Base-by-base conservation (phyloP, 1,140 invertebrate species). In the Ctenoplectra terminalis region DNA sequence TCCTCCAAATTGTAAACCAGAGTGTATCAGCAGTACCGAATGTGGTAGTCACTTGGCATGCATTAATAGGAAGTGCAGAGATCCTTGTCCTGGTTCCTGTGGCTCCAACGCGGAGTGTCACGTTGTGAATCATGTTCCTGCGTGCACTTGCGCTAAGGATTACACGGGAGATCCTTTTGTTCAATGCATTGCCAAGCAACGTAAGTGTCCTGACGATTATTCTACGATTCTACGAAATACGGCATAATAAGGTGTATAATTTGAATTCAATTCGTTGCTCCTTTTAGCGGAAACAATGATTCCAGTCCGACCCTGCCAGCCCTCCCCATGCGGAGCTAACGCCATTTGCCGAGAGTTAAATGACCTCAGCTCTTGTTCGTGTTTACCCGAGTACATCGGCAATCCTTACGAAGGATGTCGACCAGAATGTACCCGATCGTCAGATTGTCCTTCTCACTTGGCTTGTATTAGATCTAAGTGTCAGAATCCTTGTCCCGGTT, bases 401-500 rank as follows among this genome's bases (percentile, higher is more conserved):
- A 96, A 96, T 90, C 96, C 96, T 61, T 96, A 96, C 84, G 96
- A 96, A 89, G 95, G 95, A 74, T 97, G 97, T 90, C 93, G 96
- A 76, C 96, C 96, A 6, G 96, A 97, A 92, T 97, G 97, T 90
- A 94, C 95, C 2, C 92, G 96, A 15, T 96, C 96, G 87, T 95
- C 95, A 1, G 96, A 98, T 85, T 98, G 97, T 92, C 90, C 96
- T 3, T 95, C 95, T 34, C 95, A 96, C 81, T 95, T 95, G 88
- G 96, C 96, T 20, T 98, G 97, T 89, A 95, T 96, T 46, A 95
- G 95, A 88, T 95, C 96, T 81, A 96, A 96, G 93, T 98, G 97
- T 90, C 93, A 94, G 73, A 95, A 97, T 91, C 97, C 96, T 34
- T 98, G 97, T 86, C 95, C 95, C n/a, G 96, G 96, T 81, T 95